Evolutionary conservation across 2,888 invertebrate species (phyloP).

Genomic region (Callinectes sapidus): DNA sequence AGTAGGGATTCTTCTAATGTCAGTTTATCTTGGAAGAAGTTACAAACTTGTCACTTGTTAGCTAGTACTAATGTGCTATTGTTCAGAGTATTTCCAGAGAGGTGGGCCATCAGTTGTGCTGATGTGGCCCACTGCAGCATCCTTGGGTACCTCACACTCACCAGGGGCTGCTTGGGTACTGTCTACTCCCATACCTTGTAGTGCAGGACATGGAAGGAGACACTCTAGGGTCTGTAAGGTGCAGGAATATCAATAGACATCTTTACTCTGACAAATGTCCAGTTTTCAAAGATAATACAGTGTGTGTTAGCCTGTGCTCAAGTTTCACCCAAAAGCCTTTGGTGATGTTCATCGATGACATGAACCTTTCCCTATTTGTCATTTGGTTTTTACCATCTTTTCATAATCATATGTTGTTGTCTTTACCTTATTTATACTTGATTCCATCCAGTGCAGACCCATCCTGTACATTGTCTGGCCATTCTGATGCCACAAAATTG

Average conservation of each 20-base stretch:
- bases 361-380: background rate
- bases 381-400: background rate
- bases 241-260: background rate
- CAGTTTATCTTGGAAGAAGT: background rate
- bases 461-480: background rate
- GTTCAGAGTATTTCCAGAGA: background rate
- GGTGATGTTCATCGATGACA: background rate
- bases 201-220: background rate
- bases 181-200: background rate
- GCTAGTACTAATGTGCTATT: background rate
- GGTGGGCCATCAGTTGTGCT: slow-evolving; percentile 12
- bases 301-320: background rate
- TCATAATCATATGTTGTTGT: background rate
- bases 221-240: background rate
- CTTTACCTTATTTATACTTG: background rate
- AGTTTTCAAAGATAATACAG: background rate
- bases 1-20: background rate
- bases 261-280: background rate
- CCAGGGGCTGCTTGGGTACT: background rate
- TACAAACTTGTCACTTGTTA: background rate
- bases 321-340: background rate
- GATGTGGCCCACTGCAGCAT: background rate
- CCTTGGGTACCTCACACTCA: background rate
- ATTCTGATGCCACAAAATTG: background rate
- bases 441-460: slow-evolving; percentile 13